phyloP scores from a whole-genome alignment of 2,113 vertebrate genomes.

The Poecile atricapillus region DNA sequence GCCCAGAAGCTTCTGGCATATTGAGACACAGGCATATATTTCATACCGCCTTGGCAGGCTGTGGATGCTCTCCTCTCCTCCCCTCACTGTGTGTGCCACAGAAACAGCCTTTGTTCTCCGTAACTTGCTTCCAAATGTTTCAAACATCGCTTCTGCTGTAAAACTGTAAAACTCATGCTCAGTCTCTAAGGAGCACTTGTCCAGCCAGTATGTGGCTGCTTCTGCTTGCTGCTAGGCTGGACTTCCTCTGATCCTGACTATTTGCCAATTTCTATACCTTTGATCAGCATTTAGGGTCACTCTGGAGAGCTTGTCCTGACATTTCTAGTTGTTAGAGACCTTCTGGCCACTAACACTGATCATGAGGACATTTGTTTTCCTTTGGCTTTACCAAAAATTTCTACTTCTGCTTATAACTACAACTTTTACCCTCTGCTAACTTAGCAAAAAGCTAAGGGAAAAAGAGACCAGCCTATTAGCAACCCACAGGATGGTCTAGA shows the following conservation, averaged over 20 bases:
- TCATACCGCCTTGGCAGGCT: slow-evolving; percentile 25
- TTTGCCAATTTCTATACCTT: background rate
- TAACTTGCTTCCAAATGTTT: slow-evolving; percentile 14
- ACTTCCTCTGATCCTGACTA: background rate
- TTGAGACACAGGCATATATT: slow-evolving; percentile 33
- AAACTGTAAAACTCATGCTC: background rate
- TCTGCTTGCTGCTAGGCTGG: background rate
- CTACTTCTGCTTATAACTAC: background rate
- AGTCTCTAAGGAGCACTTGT: background rate
- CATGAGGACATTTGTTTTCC: background rate
- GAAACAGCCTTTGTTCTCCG: slow-evolving; percentile 50
- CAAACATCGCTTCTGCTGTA: background rate
- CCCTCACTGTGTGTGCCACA: background rate
- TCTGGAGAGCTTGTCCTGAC: background rate
- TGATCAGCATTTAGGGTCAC: accelerated
- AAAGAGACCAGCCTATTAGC: background rate
- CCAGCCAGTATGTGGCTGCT: background rate
- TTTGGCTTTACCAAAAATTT: background rate
- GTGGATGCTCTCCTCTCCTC: background rate
- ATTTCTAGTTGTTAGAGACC: background rate
- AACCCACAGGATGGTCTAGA: background rate
- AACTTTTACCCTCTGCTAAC: background rate
- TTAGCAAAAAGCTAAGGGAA: background rate
- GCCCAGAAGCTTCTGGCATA: slow-evolving; percentile 52
- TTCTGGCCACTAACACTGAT: background rate